These are phyloP conservation scores for Xyrauchen texanus DNA, from an alignment of 2,113 vertebrate genomes.

Conservation along the genomic window DNA sequence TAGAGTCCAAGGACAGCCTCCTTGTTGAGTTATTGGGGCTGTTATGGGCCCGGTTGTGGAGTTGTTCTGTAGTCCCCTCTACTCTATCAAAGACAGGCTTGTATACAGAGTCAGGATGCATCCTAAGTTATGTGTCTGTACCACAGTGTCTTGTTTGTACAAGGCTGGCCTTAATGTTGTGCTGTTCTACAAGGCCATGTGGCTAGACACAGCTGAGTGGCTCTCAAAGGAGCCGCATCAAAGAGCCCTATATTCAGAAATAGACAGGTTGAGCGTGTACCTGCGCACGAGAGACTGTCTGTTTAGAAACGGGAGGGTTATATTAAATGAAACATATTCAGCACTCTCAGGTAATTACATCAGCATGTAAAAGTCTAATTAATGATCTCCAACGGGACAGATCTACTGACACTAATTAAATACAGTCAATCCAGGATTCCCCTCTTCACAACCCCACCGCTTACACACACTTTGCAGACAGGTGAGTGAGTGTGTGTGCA, in stretches of 20 bases:
- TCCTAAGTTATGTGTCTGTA: conserved; percentile 14
- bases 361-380: conserved; percentile 83
- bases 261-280: conserved; percentile 21
- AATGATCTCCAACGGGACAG: conserved; percentile 78
- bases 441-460: conserved; percentile 55
- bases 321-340: conserved; percentile 56
- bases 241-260: conserved; percentile 16
- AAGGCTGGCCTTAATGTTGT: conserved; percentile 30
- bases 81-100: conserved; percentile 6
- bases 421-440: conserved; percentile 75
- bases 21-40: too few relatives aligned
- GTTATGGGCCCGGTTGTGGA: conserved; percentile 5
- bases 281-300: conserved; percentile 33
- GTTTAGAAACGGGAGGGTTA: conserved; percentile 51
- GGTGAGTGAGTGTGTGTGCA: neutral
- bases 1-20: too few relatives aligned
- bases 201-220: conserved; percentile 37
- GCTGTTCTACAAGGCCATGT: conserved; percentile 39
- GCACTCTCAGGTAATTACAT: conserved; percentile 74
- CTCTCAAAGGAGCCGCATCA: conserved; percentile 37
- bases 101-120: conserved; percentile 10
- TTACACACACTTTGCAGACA: conserved; percentile 15
- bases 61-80: conserved; percentile 6
- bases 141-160: conserved; percentile 36
- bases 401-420: conserved; percentile 79